These are phyloP conservation scores for Varanus salvator DNA, from an alignment of 2,113 vertebrate species.

Conservation along the genomic window DNA sequence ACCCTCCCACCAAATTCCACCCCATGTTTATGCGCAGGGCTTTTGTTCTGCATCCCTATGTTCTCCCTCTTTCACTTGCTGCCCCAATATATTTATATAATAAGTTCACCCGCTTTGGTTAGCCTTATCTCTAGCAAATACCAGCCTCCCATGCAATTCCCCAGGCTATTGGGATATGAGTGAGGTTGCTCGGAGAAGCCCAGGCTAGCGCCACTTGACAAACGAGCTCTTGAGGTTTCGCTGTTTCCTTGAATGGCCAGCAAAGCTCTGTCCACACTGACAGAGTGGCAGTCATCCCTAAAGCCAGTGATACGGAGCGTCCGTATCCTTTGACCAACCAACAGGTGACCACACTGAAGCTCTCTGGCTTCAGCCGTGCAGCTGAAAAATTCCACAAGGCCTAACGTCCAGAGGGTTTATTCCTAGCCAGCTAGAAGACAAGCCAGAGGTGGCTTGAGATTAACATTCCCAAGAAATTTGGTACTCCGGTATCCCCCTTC, in stretches of 20 bases:
- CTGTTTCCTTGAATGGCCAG: not conserved
- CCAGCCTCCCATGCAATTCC: not conserved
- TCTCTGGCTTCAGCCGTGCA: not conserved
- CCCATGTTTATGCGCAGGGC: no score
- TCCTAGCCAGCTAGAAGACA: not conserved
- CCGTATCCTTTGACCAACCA: not conserved
- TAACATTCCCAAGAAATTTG: not conserved
- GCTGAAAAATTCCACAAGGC: not conserved
- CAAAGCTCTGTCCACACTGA: not conserved
- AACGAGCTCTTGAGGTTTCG: no score
- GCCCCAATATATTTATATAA: not conserved
- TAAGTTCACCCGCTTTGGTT: no score
- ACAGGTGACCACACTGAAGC: not conserved
- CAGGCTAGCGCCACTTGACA: no score
- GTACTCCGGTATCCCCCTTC: not conserved
- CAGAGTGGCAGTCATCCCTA: not conserved
- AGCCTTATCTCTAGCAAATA: not conserved
- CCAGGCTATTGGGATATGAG: not conserved
- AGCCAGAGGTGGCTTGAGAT: not conserved
- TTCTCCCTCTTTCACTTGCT: not conserved
- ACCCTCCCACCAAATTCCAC: not conserved
- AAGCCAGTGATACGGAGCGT: not conserved
- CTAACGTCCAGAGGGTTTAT: not conserved
- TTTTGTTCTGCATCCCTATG: no score
- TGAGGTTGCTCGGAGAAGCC: not conserved